Percentiles rank a stretch among this genome's conserved stretches.
Evolutionary conservation across 2,797 vertebrate genomes (phyloP).

Genomic region (Anabas testudineus): DNA sequence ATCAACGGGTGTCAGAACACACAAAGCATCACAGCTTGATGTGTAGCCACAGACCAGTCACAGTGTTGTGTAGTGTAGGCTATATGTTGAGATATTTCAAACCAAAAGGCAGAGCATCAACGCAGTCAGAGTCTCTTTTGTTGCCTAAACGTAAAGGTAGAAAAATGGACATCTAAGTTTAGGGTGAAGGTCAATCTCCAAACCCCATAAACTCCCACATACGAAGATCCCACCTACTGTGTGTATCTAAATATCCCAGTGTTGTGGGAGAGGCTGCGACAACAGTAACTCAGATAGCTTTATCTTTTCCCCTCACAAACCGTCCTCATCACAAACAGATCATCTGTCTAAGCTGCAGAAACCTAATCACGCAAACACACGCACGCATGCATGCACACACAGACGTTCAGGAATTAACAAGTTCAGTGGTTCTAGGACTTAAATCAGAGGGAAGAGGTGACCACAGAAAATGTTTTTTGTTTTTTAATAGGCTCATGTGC

Average conservation of each 20-base stretch:
- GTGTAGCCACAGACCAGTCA: no score
- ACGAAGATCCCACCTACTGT: background rate
- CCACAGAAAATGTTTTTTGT: background rate
- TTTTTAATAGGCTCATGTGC: background rate
- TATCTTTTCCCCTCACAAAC: slow-evolving; percentile 53
- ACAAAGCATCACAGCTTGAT: no score
- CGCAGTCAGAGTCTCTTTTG: no score
- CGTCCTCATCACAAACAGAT: slow-evolving; percentile 57
- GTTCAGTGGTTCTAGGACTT: slow-evolving; percentile 19
- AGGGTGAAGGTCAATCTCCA: background rate
- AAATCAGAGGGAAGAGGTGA: background rate
- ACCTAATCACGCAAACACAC: slow-evolving; percentile 51
- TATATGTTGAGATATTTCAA: no score
- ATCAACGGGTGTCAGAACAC: no score
- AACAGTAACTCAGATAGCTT: slow-evolving; percentile 34
- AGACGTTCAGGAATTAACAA: slow-evolving; percentile 20
- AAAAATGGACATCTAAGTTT: no score
- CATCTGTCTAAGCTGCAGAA: slow-evolving; percentile 60
- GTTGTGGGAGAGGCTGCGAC: slow-evolving; percentile 16
- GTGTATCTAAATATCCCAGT: background rate
- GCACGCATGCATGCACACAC: slow-evolving; percentile 7
- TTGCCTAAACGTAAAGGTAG: no score
- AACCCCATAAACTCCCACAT: no score
- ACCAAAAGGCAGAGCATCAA: no score
- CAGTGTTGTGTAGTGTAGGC: no score